Evolutionary conservation across 2,113 vertebrate species (phyloP), one percentile per base, ranked within the genome.

Genomic region (Saccopteryx leptura): DNA sequence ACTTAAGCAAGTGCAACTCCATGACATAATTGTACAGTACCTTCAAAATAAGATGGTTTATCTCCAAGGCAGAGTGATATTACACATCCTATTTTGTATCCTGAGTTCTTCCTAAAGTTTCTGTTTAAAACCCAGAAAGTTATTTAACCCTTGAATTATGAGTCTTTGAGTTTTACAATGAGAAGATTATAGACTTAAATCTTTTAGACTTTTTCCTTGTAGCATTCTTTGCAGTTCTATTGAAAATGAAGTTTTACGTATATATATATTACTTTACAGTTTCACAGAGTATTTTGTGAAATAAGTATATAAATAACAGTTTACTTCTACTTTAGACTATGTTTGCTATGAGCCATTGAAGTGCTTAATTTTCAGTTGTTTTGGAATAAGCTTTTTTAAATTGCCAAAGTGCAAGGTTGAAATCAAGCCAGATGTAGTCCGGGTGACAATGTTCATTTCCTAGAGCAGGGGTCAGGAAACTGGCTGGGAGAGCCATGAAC

Each of bases 311-410:
- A 79, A 48, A 66, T 81, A 56, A 63, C 5, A 89, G 23, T 93
- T 88, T 85, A 69, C 14, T 56, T 91, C 17, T 91, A 6, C 76
- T 92, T 84, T 23, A 88, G 48, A 48, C 4, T 39, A 0, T 61
- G 26, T 33, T 63, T 80, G 52, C 21, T 24, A 9, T 71, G 78
- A 93, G 24, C 52, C 54, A 33, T 83, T 94, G 31, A 88, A 66
- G 46, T 97, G 58, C 18, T 85, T 86, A 68, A 65, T 85, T 82
- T 94, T 19, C 54, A 94, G 33, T 85, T 74, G 69, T 81, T 93
- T 91, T n/a, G 86, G 33, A 88, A 78, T 78, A 75, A 60, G 1
- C 11, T 76, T 89, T 83, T 90, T 82, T 19, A 60, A 89, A 83
- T 79, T 78, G 60, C n/a, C 71, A 24, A 65, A 79, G 76, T 72